phyloP scores from a whole-genome alignment of 2,797 vertebrate genomes.

The Hydrocynus forskahlii region DNA sequence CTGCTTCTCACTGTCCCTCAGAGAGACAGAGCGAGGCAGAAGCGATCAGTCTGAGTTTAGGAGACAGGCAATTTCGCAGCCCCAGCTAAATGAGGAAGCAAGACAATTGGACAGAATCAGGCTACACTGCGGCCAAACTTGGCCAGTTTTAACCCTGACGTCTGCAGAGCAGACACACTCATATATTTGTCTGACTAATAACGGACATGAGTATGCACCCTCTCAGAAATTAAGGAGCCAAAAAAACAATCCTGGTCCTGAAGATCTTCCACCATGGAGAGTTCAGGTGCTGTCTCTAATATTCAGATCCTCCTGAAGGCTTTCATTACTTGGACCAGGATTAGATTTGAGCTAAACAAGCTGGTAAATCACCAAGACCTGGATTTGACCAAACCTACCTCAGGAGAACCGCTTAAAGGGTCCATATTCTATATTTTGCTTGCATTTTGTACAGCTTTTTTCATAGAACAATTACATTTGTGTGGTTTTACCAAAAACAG shows the following conservation, averaged over 20 bases:
- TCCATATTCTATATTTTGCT: too few species aligned
- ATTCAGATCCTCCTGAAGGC: too few species aligned
- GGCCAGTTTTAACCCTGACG: conserved; percentile 40
- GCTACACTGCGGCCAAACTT: conserved; percentile 39
- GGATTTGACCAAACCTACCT: too few species aligned
- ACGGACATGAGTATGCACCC: not conserved
- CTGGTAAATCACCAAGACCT: too few species aligned
- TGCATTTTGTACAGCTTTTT: too few species aligned
- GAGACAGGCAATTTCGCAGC: conserved; percentile 52
- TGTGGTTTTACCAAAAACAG: too few species aligned
- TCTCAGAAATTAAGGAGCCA: not conserved
- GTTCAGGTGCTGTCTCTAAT: too few species aligned
- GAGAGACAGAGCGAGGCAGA: conserved; percentile 49
- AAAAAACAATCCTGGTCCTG: not conserved
- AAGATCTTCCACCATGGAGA: too few species aligned
- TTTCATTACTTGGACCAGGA: too few species aligned
- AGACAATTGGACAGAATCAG: conserved; percentile 50
- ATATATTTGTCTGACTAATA: conserved; percentile 16
- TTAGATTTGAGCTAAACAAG: too few species aligned
- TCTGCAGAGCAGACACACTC: not conserved
- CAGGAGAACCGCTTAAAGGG: too few species aligned
- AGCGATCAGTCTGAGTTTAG: conserved; percentile 60
- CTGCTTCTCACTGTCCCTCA: conserved; percentile 51
- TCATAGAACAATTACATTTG: too few species aligned
- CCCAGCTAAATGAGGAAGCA: conserved; percentile 47